phyloP scores from a whole-genome alignment of 37 sponge, comb jelly and placozoan species.

The Halichondria panicea region DNA sequence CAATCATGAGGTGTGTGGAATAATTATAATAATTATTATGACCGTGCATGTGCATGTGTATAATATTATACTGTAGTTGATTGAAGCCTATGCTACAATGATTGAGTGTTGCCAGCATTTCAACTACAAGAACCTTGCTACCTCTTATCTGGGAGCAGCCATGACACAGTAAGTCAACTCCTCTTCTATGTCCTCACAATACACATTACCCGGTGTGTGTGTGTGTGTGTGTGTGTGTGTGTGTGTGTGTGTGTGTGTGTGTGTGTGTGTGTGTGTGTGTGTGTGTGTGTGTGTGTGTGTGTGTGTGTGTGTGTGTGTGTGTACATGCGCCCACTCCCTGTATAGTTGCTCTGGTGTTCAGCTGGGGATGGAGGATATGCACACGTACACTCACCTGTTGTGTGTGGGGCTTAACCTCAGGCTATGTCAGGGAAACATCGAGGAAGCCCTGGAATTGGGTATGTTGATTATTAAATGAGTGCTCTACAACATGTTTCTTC shows the following conservation, averaged over 20 bases:
- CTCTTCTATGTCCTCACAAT: not conserved
- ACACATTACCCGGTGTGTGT: not conserved
- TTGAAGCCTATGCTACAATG: conserved; percentile 80
- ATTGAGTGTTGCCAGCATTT: conserved; percentile 78
- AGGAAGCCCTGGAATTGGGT: conserved; percentile 44
- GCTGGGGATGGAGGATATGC: conserved; percentile 52
- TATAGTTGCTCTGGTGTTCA: conserved; percentile 39
- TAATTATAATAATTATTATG: not conserved
- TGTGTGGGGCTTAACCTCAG: conserved; percentile 53
- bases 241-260: not conserved
- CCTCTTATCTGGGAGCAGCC: conserved; percentile 44
- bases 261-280: conserved; percentile 32
- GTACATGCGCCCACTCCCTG: no score
- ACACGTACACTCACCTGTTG: conserved; percentile 51
- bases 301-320: conserved; percentile 32
- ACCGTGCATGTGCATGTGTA: conserved; percentile 1
- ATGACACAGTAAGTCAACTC: conserved; percentile 31
- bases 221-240: conserved; percentile 3
- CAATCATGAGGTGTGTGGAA: conserved; percentile 53
- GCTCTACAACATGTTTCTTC: not conserved
- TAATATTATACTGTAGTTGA: conserved; percentile 31
- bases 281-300: conserved; percentile 26
- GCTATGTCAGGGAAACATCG: conserved; percentile 54
- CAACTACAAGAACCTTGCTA: conserved; percentile 31
- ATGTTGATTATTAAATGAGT: not conserved